These are phyloP conservation scores for Oncopeltus fasciatus DNA, from an alignment of 1,140 invertebrate species.

Conservation along the genomic window DNA sequence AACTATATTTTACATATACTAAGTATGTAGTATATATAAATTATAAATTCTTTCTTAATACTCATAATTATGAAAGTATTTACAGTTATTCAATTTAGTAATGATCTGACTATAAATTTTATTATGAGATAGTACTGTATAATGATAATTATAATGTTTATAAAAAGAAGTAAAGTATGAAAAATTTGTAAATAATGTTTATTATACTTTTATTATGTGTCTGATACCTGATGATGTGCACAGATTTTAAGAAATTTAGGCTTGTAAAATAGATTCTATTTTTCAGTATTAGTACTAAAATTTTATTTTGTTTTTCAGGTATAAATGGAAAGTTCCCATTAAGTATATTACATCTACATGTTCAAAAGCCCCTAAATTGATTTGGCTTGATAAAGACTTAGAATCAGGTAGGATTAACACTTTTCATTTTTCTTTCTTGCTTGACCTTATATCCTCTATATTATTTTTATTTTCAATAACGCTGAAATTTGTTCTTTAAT, in stretches of 20 bases:
- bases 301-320: constrained; percentile 35
- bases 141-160: neutral
- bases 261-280: neutral
- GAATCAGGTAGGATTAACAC: constrained; percentile 32
- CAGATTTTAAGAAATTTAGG: neutral
- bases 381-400: constrained; percentile 41
- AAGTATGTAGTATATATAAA: too few species aligned
- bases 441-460: neutral
- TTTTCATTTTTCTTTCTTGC: neutral
- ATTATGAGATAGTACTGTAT: neutral
- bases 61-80: too few species aligned
- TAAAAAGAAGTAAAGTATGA: neutral
- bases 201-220: neutral
- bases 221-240: neutral
- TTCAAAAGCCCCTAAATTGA: constrained; percentile 23
- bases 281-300: neutral
- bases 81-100: too few species aligned
- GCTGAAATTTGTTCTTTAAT: too few species aligned
- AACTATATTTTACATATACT: too few species aligned
- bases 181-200: neutral
- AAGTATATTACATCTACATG: constrained; percentile 51
- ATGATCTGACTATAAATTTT: too few species aligned
- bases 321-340: constrained; percentile 71
- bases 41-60: too few species aligned
- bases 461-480: too few species aligned